phyloP scores from a whole-genome alignment of 2,113 vertebrate genomes.

The Atlantisia rogersi region DNA sequence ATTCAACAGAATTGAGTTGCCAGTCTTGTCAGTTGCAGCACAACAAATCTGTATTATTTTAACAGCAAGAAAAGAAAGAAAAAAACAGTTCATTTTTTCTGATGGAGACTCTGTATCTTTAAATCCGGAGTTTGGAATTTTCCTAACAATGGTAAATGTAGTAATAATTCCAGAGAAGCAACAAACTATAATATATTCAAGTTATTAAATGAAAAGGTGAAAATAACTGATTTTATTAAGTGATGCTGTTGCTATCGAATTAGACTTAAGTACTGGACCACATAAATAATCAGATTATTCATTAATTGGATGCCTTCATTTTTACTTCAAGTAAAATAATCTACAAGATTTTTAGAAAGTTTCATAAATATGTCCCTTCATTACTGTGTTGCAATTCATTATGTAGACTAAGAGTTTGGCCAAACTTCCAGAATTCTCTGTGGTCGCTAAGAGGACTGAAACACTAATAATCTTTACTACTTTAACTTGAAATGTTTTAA shows the following conservation, averaged over 20 bases:
- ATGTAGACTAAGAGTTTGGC: not conserved
- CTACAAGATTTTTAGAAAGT: not conserved
- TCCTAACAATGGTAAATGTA: slow-evolving; percentile 89
- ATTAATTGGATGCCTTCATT: not conserved
- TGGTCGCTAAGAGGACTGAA: not conserved
- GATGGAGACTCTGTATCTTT: slow-evolving; percentile 90
- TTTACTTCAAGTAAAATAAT: not conserved
- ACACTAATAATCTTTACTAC: not conserved
- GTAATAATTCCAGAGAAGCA: not conserved
- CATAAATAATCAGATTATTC: not conserved
- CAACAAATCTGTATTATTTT: slow-evolving; percentile 92
- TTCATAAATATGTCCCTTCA: not conserved
- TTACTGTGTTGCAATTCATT: not conserved
- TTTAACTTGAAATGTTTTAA: not conserved
- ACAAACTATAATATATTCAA: not conserved
- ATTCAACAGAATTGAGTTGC: slow-evolving; percentile 92
- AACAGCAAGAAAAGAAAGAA: slow-evolving; percentile 89
- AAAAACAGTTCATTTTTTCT: slow-evolving; percentile 87
- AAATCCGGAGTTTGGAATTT: slow-evolving; percentile 93
- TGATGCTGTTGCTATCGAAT: not conserved
- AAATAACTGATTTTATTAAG: slow-evolving; percentile 8
- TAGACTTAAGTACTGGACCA: not conserved
- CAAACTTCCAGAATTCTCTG: not conserved
- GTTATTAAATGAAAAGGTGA: not conserved
- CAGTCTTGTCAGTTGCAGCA: slow-evolving; percentile 90